Percentiles rank a stretch among this genome's conserved stretches.
Evolutionary conservation across 2,888 invertebrate species (phyloP).

Genomic region (Drosophila demipolita): DNA sequence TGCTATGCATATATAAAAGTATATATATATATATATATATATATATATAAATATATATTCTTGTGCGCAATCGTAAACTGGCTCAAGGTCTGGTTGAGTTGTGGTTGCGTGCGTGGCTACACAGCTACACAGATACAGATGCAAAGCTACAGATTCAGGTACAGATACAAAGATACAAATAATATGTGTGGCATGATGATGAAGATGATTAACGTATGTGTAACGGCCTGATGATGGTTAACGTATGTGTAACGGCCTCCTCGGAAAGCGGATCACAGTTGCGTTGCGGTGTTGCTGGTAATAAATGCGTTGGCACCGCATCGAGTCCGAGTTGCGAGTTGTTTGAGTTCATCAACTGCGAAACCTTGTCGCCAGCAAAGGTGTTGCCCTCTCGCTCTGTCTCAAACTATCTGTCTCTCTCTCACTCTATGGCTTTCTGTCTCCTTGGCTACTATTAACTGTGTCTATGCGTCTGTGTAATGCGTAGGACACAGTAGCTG

Average conservation of each 20-base stretch:
- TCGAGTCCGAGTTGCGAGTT: conserved; percentile 33
- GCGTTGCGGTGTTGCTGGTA: conserved; percentile 26
- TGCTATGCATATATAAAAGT: background rate
- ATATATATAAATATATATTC: conserved; percentile 40
- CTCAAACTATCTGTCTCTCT: background rate
- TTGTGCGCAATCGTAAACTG: conserved; percentile 70
- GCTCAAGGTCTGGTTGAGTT: conserved; percentile 78
- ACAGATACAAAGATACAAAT: background rate
- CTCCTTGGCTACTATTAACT: conserved; percentile 52
- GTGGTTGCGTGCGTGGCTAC: conserved; percentile 57
- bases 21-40: background rate
- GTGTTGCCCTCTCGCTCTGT: conserved; percentile 35
- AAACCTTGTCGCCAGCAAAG: conserved; percentile 66
- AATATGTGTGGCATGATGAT: background rate
- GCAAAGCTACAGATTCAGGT: conserved; percentile 19
- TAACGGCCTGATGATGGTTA: conserved; percentile 50
- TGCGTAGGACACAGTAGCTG: conserved; percentile 34
- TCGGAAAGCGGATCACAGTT: conserved; percentile 69
- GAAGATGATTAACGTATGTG: conserved; percentile 38
- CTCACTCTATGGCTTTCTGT: conserved; percentile 57
- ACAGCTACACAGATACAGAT: conserved; percentile 22
- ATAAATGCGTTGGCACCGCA: conserved; percentile 70
- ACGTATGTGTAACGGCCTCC: conserved; percentile 55
- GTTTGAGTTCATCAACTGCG: conserved; percentile 73
- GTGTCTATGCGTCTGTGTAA: conserved; percentile 26